A percentile compares a stretch with the other conserved stretches of the same genome.
These are phyloP conservation scores for Tetramorium parvispinum DNA, from an alignment of 1,140 invertebrate species.

Conservation along the genomic window DNA sequence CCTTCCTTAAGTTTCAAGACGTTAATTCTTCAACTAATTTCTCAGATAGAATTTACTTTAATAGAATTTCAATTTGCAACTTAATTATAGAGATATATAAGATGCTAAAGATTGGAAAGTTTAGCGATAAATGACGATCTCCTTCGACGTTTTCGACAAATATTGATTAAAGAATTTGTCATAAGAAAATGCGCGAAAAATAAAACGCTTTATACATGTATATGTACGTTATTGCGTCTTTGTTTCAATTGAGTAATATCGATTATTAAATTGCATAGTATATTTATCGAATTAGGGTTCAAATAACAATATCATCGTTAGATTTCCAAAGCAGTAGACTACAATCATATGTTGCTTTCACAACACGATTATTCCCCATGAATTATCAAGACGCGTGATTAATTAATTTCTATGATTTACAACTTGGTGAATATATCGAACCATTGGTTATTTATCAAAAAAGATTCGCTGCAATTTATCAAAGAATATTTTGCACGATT, in stretches of 20 bases:
- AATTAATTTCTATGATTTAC: background rate
- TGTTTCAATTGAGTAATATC: background rate
- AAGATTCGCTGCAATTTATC: constrained; percentile 1
- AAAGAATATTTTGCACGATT: background rate
- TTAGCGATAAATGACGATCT: background rate
- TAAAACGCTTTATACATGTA: background rate
- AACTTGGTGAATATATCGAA: background rate
- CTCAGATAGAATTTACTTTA: background rate
- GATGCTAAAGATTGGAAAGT: background rate
- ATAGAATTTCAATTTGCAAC: background rate
- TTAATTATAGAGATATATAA: background rate
- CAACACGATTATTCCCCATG: background rate
- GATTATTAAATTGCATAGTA: background rate
- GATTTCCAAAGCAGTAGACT: background rate
- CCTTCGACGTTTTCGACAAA: background rate
- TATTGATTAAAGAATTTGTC: background rate
- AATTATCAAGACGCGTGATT: background rate
- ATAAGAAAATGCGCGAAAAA: background rate
- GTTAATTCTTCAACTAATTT: background rate
- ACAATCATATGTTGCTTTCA: background rate
- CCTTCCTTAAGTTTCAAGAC: background rate
- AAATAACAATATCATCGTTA: background rate
- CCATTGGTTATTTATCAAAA: background rate
- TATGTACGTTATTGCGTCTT: background rate
- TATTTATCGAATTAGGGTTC: background rate